Evolutionary conservation across 2,797 vertebrate genomes (phyloP).

Genomic region (Otolemur crassicaudatus): DNA sequence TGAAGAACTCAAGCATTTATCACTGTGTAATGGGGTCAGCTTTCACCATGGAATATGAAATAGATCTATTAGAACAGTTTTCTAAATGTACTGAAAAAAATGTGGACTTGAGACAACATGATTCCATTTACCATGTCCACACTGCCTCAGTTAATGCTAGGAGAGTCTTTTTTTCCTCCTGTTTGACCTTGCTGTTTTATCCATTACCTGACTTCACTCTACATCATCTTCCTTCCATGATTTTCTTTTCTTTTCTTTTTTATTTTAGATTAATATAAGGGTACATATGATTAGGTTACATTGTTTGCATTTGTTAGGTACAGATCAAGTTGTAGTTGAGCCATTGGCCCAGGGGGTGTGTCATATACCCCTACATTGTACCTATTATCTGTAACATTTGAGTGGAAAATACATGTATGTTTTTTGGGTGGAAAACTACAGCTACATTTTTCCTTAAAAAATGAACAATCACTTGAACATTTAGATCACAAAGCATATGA

Average conservation of each 20-base stretch:
- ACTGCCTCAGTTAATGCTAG: not conserved
- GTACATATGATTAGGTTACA: too few species aligned
- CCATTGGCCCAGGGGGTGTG: too few species aligned
- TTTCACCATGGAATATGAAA: not conserved
- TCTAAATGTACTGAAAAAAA: not conserved
- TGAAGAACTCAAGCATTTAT: not conserved
- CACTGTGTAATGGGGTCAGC: not conserved
- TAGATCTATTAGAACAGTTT: not conserved
- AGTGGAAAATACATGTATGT: not conserved
- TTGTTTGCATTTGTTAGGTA: too few species aligned
- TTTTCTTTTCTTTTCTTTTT: too few species aligned
- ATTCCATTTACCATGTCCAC: not conserved
- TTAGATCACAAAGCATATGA: not conserved
- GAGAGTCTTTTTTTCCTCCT: not conserved
- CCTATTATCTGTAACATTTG: not conserved
- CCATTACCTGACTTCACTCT: not conserved
- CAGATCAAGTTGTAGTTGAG: too few species aligned
- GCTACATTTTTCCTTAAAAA: not conserved
- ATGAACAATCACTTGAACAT: conserved; percentile 55
- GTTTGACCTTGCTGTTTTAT: not conserved
- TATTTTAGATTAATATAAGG: too few species aligned
- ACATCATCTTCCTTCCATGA: not conserved
- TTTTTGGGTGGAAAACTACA: not conserved
- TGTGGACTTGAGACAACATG: not conserved
- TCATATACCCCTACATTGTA: too few species aligned